Conservation (phyloP, 2,113 vertebrate genomes). For the Dipodomys ordii region DNA sequence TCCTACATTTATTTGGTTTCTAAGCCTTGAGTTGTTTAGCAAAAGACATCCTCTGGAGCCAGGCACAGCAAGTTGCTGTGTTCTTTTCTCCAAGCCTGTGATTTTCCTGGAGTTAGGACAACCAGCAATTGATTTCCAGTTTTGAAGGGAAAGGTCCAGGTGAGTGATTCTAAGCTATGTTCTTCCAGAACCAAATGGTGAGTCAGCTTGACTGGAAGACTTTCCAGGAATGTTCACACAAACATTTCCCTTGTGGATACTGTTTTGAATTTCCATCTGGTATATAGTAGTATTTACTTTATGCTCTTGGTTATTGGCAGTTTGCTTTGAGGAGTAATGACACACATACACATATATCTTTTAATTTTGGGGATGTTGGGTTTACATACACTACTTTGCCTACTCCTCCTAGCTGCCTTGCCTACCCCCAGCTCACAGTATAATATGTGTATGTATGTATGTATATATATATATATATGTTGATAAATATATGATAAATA, state of each 20-base stretch:
- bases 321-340: conserved; percentile 43
- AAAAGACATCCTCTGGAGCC: background rate
- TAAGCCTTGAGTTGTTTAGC: background rate
- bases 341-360: background rate
- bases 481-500: too few species aligned
- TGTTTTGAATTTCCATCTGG: conserved; percentile 10
- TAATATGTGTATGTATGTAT: too few species aligned
- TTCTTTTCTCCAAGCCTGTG: background rate
- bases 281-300: background rate
- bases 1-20: background rate
- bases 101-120: background rate
- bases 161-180: background rate
- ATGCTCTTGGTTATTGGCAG: background rate
- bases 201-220: background rate
- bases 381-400: background rate
- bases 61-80: too few species aligned
- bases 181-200: background rate
- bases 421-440: too few species aligned
- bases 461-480: too few species aligned
- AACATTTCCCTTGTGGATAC: background rate
- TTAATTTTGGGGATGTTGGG: background rate
- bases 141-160: background rate
- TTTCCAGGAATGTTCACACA: background rate
- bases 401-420: too few species aligned
- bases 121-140: background rate